Conservation (phyloP, 2,113 vertebrate species). For the Anas platyrhynchos region DNA sequence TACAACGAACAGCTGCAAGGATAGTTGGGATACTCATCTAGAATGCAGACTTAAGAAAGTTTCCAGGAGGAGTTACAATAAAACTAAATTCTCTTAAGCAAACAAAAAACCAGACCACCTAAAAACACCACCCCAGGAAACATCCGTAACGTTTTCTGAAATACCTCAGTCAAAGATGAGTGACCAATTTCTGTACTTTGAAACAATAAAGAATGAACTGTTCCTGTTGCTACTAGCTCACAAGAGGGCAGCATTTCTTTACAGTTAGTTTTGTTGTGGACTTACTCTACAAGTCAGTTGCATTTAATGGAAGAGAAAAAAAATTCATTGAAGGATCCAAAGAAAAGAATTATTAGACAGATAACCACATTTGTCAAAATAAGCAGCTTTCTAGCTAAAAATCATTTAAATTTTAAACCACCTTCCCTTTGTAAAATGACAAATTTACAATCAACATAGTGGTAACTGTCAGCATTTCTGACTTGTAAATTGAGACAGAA, state of each 20-base stretch:
- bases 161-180: background rate
- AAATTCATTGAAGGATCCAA: background rate
- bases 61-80: background rate
- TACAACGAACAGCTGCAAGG: background rate
- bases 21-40: background rate
- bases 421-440: background rate
- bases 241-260: constrained; percentile 34
- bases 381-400: background rate
- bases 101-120: background rate
- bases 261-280: background rate
- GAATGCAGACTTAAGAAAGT: background rate
- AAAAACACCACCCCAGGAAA: background rate
- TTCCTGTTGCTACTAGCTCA: background rate
- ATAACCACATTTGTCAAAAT: background rate
- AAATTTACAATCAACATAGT: background rate
- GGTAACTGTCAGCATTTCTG: background rate
- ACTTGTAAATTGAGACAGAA: background rate
- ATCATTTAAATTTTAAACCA: background rate
- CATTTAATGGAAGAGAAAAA: background rate
- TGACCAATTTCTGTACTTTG: background rate
- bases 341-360: background rate
- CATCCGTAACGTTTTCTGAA: background rate
- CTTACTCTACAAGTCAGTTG: background rate
- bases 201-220: background rate
- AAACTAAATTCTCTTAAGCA: background rate